phyloP scores from a whole-genome alignment of 1,140 invertebrate genomes.

The Teleopsis dalmanni region DNA sequence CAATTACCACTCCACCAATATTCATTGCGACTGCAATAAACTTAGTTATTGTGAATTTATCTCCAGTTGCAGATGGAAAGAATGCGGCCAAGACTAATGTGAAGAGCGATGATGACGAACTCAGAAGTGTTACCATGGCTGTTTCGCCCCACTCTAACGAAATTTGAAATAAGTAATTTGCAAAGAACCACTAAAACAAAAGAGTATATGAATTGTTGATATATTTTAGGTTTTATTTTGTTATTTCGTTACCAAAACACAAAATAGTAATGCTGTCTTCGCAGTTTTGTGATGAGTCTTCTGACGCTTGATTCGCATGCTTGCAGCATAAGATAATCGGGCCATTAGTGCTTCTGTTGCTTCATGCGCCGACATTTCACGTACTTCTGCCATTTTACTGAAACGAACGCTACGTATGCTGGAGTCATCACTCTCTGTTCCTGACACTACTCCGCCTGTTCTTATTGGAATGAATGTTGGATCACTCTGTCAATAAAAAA shows the following conservation, averaged over 20 bases:
- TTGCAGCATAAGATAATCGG: conserved; percentile 75
- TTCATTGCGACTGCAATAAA: conserved; percentile 69
- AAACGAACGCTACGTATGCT: conserved; percentile 68
- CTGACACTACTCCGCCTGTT: conserved; percentile 59
- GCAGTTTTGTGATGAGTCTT: conserved; percentile 54
- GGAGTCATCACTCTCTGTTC: conserved; percentile 79
- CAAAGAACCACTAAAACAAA: conserved; percentile 68
- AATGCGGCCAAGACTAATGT: conserved; percentile 71
- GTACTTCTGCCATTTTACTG: conserved; percentile 76
- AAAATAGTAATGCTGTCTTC: conserved; percentile 68
- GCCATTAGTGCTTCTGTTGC: conserved; percentile 77
- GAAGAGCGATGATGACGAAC: conserved; percentile 76
- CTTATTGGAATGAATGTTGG: conserved; percentile 77
- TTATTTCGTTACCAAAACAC: conserved; percentile 69
- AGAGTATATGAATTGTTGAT: neutral
- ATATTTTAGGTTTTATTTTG: conserved; percentile 3
- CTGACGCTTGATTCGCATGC: conserved; percentile 53
- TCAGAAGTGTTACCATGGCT: conserved; percentile 70
- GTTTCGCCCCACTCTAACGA: conserved; percentile 67
- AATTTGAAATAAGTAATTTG: conserved; percentile 73
- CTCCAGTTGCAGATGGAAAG: conserved; percentile 67
- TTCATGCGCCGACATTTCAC: conserved; percentile 71
- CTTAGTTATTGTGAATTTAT: conserved; percentile 77
- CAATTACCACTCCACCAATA: conserved; percentile 68
- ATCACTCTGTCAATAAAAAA: conserved; percentile 57